Evolutionary conservation across 2,797 vertebrate species (phyloP), one percentile per base, ranked within the genome.

Genomic region (Cynopterus sphinx): DNA sequence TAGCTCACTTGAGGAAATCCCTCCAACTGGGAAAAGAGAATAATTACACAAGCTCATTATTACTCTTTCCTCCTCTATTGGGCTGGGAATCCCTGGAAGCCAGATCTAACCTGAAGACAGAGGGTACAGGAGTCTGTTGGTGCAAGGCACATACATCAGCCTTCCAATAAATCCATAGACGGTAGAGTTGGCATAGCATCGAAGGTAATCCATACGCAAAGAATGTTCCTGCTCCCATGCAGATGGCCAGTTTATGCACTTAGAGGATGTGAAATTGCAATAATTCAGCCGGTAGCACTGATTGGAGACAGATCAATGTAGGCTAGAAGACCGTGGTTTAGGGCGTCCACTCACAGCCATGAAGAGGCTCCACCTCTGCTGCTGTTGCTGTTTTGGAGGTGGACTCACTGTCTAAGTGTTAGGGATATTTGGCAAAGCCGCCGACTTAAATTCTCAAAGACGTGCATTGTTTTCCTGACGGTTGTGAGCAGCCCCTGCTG

Each of bases 331-430:
- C 15, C 31, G 0, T 3, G 71, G 55, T 22, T 59, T 7, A 43
- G 10, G 51, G 9, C 43, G 4, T n/a, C 26, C 3, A 5, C 28
- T 55, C 39, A 7, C 19, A 16, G 41, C 3, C 43, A 15, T 17
- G 5, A 55, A 5, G 21, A 21, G 41, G 39, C 31, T 55, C 7
- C 3, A 10, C 79, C 65, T 43, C 24, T 51, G 24, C 28, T 59
- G 26, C 33, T 71, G 0, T 22, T 9, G 33, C 6, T 11, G 7
- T 71, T 75, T 5, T 49, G 0, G 31, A 59, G 63, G 43, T 9
- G 49, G 36, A 24, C 4, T 7, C 7, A 0, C 1, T 49, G 22
- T 57, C 0, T 28, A 33, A 59, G 4, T n/a, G 7, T 65, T 19
- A 24, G 57, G 24, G 4, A 84, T 5, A 78, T 77, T n/a, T 83